A percentile compares a stretch with the other conserved stretches of the same genome.
phyloP scores from a whole-genome alignment of 2,888 invertebrate genomes.

The Halictus ligatus region DNA sequence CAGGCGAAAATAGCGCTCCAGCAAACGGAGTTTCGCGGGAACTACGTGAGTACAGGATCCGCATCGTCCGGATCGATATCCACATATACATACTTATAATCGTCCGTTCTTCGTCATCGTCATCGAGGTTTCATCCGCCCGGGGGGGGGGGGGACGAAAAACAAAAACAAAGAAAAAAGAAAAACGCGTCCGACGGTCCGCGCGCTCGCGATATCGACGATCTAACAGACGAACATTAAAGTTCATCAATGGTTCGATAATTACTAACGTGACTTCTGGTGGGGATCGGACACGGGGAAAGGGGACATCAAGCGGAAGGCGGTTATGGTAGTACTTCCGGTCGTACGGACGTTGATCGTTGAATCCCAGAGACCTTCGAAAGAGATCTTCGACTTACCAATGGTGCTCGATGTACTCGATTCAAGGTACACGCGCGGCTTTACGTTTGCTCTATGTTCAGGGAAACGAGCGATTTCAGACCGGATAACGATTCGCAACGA shows the following conservation, averaged over 20 bases:
- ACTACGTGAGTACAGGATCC: slow-evolving; percentile 84
- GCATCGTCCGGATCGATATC: not conserved
- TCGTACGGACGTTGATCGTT: slow-evolving; percentile 74
- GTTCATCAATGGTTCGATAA: slow-evolving; percentile 67
- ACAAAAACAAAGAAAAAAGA: not conserved
- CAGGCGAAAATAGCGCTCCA: slow-evolving; percentile 84
- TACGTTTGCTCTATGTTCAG: not conserved
- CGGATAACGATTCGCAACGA: not conserved
- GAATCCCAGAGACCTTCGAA: slow-evolving; percentile 70
- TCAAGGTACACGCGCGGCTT: not conserved
- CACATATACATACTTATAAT: not conserved
- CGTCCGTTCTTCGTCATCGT: not conserved
- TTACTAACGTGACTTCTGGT: slow-evolving; percentile 66
- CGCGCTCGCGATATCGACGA: slow-evolving; percentile 23
- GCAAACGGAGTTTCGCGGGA: slow-evolving; percentile 84
- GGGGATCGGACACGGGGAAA: slow-evolving; percentile 57
- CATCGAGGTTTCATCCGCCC: not conserved
- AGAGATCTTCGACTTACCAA: slow-evolving; percentile 68
- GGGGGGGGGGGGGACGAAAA: too few species aligned
- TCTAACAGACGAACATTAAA: slow-evolving; percentile 53
- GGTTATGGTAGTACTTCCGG: slow-evolving; percentile 81
- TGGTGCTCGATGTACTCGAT: slow-evolving; percentile 36
- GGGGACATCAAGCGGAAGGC: slow-evolving; percentile 77
- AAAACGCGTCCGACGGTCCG: not conserved
- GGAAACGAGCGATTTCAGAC: not conserved